Evolutionary conservation across 2,113 vertebrate genomes (phyloP).

Genomic region (Bolborhynchus lineola): DNA sequence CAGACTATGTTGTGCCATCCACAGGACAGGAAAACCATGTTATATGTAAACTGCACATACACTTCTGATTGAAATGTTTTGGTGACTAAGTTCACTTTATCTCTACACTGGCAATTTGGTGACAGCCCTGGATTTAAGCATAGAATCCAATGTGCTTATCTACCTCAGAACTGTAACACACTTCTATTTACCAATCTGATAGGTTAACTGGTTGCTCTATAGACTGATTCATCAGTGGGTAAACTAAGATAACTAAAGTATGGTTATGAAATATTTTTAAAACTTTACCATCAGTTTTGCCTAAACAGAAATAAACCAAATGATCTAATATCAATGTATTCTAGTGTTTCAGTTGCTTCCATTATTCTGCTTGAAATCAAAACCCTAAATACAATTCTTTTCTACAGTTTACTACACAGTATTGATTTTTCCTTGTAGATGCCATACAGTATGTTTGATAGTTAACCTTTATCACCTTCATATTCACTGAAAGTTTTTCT

Average conservation of each 20-base stretch:
- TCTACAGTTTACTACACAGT: not conserved
- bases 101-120: not conserved
- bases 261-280: not conserved
- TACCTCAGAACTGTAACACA: not conserved
- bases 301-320: slow-evolving; percentile 22
- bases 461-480: not conserved
- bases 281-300: not conserved
- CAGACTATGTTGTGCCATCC: not conserved
- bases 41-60: not conserved
- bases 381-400: not conserved
- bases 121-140: not conserved
- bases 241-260: slow-evolving; percentile 4
- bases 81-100: not conserved
- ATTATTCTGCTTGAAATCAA: not conserved
- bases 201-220: slow-evolving; percentile 15
- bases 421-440: not conserved
- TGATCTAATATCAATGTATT: not conserved
- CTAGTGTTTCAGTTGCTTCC: not conserved
- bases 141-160: not conserved
- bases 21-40: not conserved
- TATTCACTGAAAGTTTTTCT: not conserved
- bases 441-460: not conserved
- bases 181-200: not conserved
- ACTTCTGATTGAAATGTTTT: not conserved
- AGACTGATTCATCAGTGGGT: not conserved